Percentiles rank a stretch among this genome's conserved stretches.
These are phyloP conservation scores for Holothuria glaberrima DNA, from an alignment of 35 echinoderm and acorn worm species.

Conservation along the genomic window DNA sequence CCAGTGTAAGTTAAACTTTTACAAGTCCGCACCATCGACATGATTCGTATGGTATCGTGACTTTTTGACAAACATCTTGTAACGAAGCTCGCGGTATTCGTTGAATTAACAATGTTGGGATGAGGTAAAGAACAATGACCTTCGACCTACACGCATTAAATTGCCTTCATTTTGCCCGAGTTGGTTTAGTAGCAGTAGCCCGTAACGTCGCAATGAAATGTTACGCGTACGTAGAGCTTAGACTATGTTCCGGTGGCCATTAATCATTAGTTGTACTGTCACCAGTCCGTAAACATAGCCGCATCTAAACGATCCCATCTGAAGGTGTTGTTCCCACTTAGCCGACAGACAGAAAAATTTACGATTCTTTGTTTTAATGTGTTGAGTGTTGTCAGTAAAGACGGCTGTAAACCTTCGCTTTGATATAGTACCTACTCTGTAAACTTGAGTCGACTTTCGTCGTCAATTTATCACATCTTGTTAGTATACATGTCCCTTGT, in stretches of 20 bases:
- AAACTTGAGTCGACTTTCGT: conserved; percentile 47
- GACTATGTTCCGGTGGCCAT: conserved; percentile 41
- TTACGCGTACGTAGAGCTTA: conserved; percentile 1
- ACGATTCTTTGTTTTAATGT: conserved; percentile 55
- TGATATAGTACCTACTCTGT: conserved; percentile 42
- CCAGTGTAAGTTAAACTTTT: too few species aligned
- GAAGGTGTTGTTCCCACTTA: conserved; percentile 35
- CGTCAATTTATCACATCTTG: conserved; percentile 49
- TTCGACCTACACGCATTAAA: conserved; percentile 3
- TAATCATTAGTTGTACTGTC: conserved; percentile 14
- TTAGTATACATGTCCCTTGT: conserved; percentile 41
- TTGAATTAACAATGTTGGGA: not conserved
- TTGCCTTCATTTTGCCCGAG: conserved; percentile 36
- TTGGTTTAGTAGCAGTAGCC: conserved; percentile 54
- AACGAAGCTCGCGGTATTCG: not conserved
- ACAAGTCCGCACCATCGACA: too few species aligned
- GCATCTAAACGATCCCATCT: conserved; percentile 34
- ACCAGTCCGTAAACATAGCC: conserved; percentile 32
- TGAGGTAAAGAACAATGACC: conserved; percentile 3
- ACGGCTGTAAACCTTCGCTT: conserved; percentile 31
- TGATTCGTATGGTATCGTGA: not conserved
- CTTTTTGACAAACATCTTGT: conserved; percentile 25
- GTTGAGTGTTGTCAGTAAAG: conserved; percentile 49
- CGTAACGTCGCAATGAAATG: conserved; percentile 28
- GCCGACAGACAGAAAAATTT: conserved; percentile 48